Evolutionary conservation across 2,797 vertebrate species (phyloP), one percentile per base, ranked within the genome.

Genomic region (Alca torda): DNA sequence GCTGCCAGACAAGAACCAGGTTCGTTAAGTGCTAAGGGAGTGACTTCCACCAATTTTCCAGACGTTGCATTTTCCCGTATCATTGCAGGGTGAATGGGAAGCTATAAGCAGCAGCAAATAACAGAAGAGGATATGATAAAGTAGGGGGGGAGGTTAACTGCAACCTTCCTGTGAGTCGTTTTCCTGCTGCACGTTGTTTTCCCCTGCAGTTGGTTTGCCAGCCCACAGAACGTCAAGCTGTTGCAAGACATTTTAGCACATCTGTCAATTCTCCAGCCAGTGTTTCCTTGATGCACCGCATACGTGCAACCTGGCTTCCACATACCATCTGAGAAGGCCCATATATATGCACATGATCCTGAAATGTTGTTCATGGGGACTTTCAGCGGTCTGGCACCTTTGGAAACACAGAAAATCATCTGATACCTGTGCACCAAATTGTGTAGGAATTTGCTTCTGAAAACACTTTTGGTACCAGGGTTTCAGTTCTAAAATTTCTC

Each of bases 61-160:
- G 70, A 46, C 0, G 0, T 30, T 45, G 21, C 9, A 26, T 79
- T 84, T 87, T 80, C 51, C 77, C 0, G 0, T 82, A 60, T 35
- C 39, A 28, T 63, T 73, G 23, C 13, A 67, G 59, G 16, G 37
- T 73, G 74, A 75, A 69, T 50, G 31, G 79, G 54, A 91, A 91
- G 28, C 13, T 78, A 28, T 33, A 80, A 79, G 68, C 60, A 85
- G 37, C 51, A 63, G 51, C 75, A 93, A 91, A 76, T 73, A 88
- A 30, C 11, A 74, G 76, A 87, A 67, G 14, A 88, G 26, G 61
- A 30, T 54, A 78, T 50, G 18, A 79, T 69, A 82, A 72, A 93
- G 45, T 20, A 13, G 30, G 4, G 11, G 33, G 16, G 13, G 35
- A 39, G 21, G 17, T 46, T 85, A 86, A 72, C 59, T 26, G 10